These are phyloP conservation scores for Littorina saxatilis DNA, from an alignment of 1,140 invertebrate genomes.

Conservation along the genomic window DNA sequence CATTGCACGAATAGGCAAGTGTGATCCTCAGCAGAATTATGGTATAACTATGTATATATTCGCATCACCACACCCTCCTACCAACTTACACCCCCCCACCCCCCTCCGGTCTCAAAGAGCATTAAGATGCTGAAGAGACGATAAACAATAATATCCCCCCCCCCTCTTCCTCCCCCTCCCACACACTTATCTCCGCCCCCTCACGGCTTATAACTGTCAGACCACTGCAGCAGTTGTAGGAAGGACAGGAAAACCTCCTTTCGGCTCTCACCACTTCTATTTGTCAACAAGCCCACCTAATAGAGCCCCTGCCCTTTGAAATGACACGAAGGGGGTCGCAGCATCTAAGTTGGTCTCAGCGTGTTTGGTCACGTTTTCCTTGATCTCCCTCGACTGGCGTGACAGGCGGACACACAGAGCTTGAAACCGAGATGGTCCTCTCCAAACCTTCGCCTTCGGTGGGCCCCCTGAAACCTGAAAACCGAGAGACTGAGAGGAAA, in stretches of 20 bases:
- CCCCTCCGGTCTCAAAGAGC: too few relatives aligned
- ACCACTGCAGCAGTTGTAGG: too few relatives aligned
- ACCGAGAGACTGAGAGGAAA: neutral
- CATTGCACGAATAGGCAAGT: too few relatives aligned
- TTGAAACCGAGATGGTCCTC: neutral
- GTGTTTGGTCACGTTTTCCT: neutral
- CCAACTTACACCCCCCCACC: too few relatives aligned
- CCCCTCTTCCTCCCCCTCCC: neutral
- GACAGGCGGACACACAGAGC: neutral
- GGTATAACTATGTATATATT: too few relatives aligned
- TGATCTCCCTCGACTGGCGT: neutral
- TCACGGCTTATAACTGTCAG: neutral
- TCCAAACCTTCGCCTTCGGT: neutral
- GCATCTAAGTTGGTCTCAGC: neutral
- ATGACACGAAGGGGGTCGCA: neutral
- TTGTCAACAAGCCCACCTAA: constrained; percentile 22
- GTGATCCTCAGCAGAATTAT: too few relatives aligned
- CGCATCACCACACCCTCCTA: too few relatives aligned
- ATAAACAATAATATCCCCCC: too few relatives aligned
- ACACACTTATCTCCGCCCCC: neutral
- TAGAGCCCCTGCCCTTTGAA: neutral
- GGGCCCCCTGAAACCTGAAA: too few relatives aligned
- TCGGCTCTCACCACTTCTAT: neutral
- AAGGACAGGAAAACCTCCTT: neutral
- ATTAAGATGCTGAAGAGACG: too few relatives aligned